These are phyloP conservation scores for Tympanoctomys barrerae DNA, from an alignment of 2,797 vertebrate genomes.

Conservation along the genomic window DNA sequence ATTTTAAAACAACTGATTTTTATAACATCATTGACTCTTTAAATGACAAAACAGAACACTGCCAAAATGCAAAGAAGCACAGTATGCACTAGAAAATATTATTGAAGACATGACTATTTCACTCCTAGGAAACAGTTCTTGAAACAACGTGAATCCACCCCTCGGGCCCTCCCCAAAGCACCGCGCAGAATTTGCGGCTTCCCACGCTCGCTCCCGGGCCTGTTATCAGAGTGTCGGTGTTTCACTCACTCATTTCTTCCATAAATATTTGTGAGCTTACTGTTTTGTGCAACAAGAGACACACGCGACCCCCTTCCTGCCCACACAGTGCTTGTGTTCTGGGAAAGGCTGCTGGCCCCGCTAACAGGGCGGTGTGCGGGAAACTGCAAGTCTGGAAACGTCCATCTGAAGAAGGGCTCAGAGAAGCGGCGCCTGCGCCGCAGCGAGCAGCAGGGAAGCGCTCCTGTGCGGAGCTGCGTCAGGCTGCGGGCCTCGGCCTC, in stretches of 20 bases:
- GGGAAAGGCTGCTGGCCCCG: not conserved
- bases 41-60: not conserved
- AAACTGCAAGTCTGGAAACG: not conserved
- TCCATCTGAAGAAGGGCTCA: not conserved
- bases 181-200: rapidly evolving
- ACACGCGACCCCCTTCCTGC: not conserved
- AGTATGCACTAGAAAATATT: not conserved
- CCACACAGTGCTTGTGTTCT: too few relatives aligned
- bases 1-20: not conserved
- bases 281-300: not conserved
- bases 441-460: not conserved
- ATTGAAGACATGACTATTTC: not conserved
- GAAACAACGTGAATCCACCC: not conserved
- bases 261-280: not conserved
- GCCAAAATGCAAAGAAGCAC: not conserved
- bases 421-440: not conserved
- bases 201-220: not conserved
- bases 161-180: not conserved
- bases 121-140: not conserved
- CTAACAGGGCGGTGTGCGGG: rapidly evolving
- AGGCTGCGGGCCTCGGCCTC: not conserved
- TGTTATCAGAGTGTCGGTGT: not conserved
- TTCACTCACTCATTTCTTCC: not conserved
- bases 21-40: not conserved
- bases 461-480: not conserved